Evolutionary conservation across 2,888 invertebrate species (phyloP).

Genomic region (Acanthoscelides obtectus): DNA sequence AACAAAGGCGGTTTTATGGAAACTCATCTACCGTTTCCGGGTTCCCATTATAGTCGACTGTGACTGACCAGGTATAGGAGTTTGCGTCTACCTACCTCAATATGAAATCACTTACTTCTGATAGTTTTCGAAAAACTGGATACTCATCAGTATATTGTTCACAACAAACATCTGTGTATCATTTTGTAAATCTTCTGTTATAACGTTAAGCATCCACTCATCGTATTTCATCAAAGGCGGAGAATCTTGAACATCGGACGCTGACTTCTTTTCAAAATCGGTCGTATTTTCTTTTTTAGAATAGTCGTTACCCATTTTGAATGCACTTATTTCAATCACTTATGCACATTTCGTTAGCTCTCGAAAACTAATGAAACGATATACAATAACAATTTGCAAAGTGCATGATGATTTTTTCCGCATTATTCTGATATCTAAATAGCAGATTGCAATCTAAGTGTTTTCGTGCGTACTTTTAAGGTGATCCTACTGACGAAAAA

Average conservation of each 20-base stretch:
- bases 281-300: not conserved
- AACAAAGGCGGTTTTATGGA: too few species aligned
- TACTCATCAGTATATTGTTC: constrained; percentile 69
- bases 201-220: constrained; percentile 52
- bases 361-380: not conserved
- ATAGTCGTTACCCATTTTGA: not conserved
- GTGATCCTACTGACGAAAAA: too few species aligned
- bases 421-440: not conserved
- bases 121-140: constrained; percentile 61
- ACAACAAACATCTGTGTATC: constrained; percentile 66
- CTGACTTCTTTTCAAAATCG: not conserved
- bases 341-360: not conserved
- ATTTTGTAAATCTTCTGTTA: constrained; percentile 57
- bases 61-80: too few species aligned
- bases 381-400: not conserved
- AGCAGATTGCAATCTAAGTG: not conserved
- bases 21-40: too few species aligned
- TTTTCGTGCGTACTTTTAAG: too few species aligned
- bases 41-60: too few species aligned
- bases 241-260: not conserved
- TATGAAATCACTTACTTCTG: constrained; percentile 25
- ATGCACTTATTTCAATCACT: not conserved
- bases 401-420: not conserved
- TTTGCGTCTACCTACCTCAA: too few species aligned
- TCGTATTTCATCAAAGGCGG: constrained; percentile 42